phyloP scores from a whole-genome alignment of 2,888 invertebrate genomes.

The Polydrusus tereticollis region DNA sequence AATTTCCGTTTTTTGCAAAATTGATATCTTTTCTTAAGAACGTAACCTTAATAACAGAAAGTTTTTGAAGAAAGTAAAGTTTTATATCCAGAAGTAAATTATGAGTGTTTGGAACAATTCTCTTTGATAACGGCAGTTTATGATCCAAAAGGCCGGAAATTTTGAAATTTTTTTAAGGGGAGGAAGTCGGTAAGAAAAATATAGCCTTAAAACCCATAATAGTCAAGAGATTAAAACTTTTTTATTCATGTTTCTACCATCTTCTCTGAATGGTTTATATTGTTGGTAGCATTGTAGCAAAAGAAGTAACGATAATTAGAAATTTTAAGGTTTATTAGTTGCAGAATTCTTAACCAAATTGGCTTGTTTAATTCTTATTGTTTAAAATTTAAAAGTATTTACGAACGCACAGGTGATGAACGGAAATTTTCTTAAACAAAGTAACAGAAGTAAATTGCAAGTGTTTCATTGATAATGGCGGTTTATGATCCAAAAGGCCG shows the following conservation, averaged over 20 bases:
- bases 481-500: constrained; percentile 1
- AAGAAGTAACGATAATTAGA: too few relatives aligned
- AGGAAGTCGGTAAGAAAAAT: not conserved
- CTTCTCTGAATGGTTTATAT: too few relatives aligned
- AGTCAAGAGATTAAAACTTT: not conserved
- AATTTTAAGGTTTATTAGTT: too few relatives aligned
- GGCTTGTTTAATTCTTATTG: too few relatives aligned
- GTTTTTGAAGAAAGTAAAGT: not conserved
- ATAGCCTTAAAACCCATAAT: not conserved
- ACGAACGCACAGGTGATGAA: too few relatives aligned
- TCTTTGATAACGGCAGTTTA: constrained; percentile 23
- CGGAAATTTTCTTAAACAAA: not conserved
- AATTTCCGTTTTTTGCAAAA: too few relatives aligned
- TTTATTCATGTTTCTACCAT: too few relatives aligned
- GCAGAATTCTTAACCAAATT: too few relatives aligned
- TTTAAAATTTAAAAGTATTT: too few relatives aligned
- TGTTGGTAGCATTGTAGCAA: too few relatives aligned
- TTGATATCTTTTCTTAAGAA: not conserved
- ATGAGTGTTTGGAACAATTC: constrained; percentile 24
- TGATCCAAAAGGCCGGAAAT: not conserved
- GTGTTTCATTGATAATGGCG: constrained; percentile 17
- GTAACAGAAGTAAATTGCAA: constrained; percentile 24
- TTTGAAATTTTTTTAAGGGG: not conserved
- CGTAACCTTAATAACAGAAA: not conserved
- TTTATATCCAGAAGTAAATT: constrained; percentile 25